Evolutionary conservation across 1,140 invertebrate genomes (phyloP).

Genomic region (Lucilia cuprina): DNA sequence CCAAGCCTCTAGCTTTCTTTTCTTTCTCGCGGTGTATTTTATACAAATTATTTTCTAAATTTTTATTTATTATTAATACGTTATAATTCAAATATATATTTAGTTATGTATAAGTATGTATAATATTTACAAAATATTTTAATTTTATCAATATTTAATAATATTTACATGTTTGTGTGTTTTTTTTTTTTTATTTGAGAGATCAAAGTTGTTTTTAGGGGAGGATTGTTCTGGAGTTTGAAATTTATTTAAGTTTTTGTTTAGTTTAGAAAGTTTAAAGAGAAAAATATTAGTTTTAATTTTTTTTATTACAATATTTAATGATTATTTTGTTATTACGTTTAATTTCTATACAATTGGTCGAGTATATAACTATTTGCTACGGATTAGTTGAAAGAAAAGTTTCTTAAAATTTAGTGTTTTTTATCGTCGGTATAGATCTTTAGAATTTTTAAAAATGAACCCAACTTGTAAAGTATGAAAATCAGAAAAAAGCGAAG

Average conservation of each 20-base stretch:
- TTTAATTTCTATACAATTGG: conserved; percentile 34
- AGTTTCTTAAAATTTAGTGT: background rate
- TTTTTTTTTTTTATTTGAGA: too few species aligned
- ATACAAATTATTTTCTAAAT: background rate
- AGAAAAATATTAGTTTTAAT: background rate
- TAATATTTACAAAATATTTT: background rate
- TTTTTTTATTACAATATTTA: background rate
- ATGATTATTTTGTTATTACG: background rate
- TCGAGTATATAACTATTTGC: conserved; percentile 22
- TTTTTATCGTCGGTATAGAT: too few species aligned
- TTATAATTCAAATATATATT: background rate
- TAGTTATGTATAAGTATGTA: background rate
- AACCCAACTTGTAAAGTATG: too few species aligned
- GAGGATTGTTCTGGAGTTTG: too few species aligned
- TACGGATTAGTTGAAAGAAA: background rate
- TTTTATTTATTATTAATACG: background rate
- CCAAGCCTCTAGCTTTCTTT: background rate
- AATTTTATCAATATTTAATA: background rate
- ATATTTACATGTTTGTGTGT: background rate
- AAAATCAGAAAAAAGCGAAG: too few species aligned
- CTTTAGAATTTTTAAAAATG: too few species aligned
- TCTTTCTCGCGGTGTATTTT: background rate
- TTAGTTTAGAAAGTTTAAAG: background rate
- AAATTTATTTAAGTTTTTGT: background rate
- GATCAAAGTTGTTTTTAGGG: background rate